Base-by-base conservation (phyloP, 2,797 vertebrate species). In the Hafferia zeledoni region DNA sequence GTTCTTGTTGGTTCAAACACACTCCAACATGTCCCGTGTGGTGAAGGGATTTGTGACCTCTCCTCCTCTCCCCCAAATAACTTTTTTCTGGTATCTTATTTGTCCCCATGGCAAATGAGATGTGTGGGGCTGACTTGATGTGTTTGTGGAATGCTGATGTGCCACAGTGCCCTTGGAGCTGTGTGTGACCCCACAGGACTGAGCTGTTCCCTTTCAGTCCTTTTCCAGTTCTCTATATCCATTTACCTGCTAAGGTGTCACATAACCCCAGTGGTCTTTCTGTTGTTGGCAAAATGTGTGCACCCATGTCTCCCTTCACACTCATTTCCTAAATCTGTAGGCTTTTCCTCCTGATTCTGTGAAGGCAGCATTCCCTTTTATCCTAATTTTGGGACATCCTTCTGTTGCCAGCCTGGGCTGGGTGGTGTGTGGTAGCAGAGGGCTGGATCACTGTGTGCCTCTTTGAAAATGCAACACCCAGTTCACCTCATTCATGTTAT, bases 51-150 rank as follows among this genome's bases (percentile, higher is more conserved):
- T 78, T 81, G 68, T 83, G 52, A 90, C 50, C n/a, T 83, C 55
- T 88, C 47, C 59, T 92, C 31, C 53, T 80, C 57, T 68, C 64
- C 30, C 24, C 56, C 16, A 2, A 86, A 77, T 55, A 2, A 5
- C 70, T 33, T 76, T 69, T 37, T 82, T 50, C 60, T 61, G 14
- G 3, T 81, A 28, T 83, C 87, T 93, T 80, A 39, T 95, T 92
- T 93, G 88, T 70, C 70, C 35, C 4, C 0, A 0, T 69, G 83
- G 69, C 88, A 91, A 47, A 94, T 86, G 77, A 95, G 61, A 39
- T 55, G 61, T 37, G 35, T 60, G 59, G 3, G 39, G 53, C 28
- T 85, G 77, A 67, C 25, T 57, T n/a, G 70, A 28, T 63, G 31
- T 57, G 22, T 83, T 64, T 59, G 71, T 77, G 87, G 46, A 69